These are phyloP conservation scores for Aplodontia rufa DNA, from an alignment of 2,113 vertebrate genomes.

Conservation along the genomic window DNA sequence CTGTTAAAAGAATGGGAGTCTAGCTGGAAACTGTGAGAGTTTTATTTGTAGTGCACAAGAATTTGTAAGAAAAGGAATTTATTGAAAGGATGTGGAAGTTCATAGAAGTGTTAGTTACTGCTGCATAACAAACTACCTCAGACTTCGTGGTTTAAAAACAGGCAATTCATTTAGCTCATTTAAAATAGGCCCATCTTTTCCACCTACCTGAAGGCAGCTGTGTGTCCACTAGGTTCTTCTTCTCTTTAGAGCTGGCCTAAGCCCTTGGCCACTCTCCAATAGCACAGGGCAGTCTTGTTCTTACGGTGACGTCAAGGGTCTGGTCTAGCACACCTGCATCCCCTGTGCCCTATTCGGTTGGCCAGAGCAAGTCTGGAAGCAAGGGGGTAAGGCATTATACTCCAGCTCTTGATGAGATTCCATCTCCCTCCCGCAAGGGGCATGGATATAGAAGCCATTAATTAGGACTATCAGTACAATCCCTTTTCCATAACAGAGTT, in stretches of 20 bases:
- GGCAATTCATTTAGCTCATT: neutral
- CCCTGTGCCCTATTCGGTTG: neutral
- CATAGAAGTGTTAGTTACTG: neutral
- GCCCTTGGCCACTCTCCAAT: neutral
- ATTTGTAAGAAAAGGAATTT: constrained; percentile 27
- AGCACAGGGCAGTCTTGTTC: neutral
- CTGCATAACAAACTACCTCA: neutral
- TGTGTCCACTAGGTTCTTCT: neutral
- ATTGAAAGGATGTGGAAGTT: neutral
- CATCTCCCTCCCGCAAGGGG: neutral
- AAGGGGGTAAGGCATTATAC: neutral
- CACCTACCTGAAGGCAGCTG: neutral
- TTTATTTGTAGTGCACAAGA: neutral
- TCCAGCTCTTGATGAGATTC: neutral
- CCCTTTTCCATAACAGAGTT: neutral
- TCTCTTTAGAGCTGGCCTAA: neutral
- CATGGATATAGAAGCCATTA: no score
- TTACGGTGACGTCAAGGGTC: neutral
- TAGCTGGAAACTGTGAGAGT: neutral
- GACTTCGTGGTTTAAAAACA: neutral
- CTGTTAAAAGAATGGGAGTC: neutral
- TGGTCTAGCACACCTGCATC: no score
- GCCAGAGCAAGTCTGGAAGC: neutral
- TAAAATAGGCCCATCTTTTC: neutral
- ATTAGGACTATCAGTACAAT: neutral